Evolutionary conservation across 2,113 vertebrate genomes (phyloP), one percentile per base, ranked within the genome.

Genomic region (Melanerpes aurifrons): DNA sequence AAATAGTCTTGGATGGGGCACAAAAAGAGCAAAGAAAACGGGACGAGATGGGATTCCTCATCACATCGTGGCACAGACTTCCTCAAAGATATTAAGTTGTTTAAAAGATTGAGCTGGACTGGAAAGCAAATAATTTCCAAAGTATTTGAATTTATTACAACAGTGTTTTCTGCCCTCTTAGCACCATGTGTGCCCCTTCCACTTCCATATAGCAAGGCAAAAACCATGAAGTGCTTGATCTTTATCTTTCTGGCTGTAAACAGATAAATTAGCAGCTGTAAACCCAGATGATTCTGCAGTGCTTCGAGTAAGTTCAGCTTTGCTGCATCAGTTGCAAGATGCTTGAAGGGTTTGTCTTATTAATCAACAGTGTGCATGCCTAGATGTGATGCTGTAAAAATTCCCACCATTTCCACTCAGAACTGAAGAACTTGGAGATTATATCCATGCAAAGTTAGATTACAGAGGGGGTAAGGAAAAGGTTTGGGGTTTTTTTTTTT

Each of bases 361-460:
- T 94, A 97, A 96, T 93, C 54, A 87, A 35, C 61, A 92, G 32
- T 25, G 77, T 91, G 86, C 82, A 82, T 92, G 74, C 92, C 94
- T 91, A 95, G 94, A 92, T 96, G 77, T 7, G n/a, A 56, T 90
- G 73, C 85, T 93, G 61, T 93, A 90, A 85, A 93, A 95, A 82
- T 57, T 57, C 59, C 43, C 66, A 83, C 70, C 76, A 47, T 53
- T 71, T 71, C 48, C 45, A 74, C 73, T 92, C 7, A 64, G 84
- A 95, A 88, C 70, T 82, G 74, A 93, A 91, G 81, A 95, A 95
- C 88, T 92, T 96, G 92, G 92, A 92, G 80, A 93, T 90, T 92
- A 95, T 82, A 91, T 94, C 95, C 94, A 91, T 96, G 84, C 72
- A 75, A 92, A 96, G 96, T 93, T 85, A 95, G 95, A 93, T 54